Evolutionary conservation across 2,888 invertebrate genomes (phyloP).

Genomic region (Lobophora halterata): DNA sequence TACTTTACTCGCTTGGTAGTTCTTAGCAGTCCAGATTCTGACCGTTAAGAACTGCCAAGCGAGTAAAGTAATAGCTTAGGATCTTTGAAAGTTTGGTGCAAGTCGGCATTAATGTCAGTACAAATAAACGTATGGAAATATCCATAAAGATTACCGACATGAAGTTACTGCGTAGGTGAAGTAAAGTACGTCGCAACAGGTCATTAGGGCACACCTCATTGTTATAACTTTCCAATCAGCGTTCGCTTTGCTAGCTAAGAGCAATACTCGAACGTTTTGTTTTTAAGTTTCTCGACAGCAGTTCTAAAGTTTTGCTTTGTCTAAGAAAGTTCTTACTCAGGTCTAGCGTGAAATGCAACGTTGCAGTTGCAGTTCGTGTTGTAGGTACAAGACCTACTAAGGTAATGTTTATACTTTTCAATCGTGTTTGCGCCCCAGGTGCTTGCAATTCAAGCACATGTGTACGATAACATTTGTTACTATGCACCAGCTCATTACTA

Average conservation of each 20-base stretch:
- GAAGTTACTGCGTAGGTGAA: no score
- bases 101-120: no score
- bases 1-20: no score
- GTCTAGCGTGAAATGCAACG: constrained; percentile 41
- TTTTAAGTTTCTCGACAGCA: constrained; percentile 9
- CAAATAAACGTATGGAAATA: constrained; percentile 7
- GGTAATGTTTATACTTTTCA: constrained; percentile 36
- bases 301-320: constrained; percentile 18
- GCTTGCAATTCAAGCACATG: constrained; percentile 52
- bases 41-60: no score
- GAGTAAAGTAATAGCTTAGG: no score
- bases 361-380: constrained; percentile 56
- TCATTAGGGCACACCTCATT: constrained; percentile 43
- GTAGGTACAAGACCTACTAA: constrained; percentile 31
- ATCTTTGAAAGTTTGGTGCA: no score
- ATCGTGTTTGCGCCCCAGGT: constrained; percentile 57
- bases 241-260: constrained; percentile 10
- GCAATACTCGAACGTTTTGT: constrained; percentile 7
- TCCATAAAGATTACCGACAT: constrained; percentile 19
- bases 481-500: constrained; percentile 32
- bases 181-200: constrained; percentile 37
- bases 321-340: constrained; percentile 31
- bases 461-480: constrained; percentile 45
- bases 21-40: no score
- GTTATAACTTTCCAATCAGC: constrained; percentile 44